Conservation (phyloP, 2,113 vertebrate species). For the Callorhinus ursinus region DNA sequence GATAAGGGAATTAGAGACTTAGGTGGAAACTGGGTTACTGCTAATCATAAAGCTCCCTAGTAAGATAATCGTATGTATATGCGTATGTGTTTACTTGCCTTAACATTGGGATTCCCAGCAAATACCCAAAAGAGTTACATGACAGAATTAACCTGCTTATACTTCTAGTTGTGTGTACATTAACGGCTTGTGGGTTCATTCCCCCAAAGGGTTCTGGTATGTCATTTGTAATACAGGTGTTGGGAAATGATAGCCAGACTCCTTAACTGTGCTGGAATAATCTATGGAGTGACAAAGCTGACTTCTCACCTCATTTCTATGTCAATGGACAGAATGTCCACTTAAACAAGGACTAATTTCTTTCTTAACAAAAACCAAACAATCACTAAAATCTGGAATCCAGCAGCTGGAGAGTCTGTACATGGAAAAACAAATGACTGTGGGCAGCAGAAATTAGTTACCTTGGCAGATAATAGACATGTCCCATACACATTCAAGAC, state of each 20-base stretch:
- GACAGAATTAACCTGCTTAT: not conserved
- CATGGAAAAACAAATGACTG: constrained; percentile 81
- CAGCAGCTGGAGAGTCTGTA: constrained; percentile 81
- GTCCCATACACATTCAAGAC: constrained; percentile 55
- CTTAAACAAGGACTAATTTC: constrained; percentile 57
- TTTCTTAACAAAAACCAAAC: constrained; percentile 67
- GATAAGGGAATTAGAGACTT: not conserved
- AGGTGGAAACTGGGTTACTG: not conserved
- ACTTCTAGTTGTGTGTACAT: not conserved
- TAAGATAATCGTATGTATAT: not conserved
- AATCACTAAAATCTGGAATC: constrained; percentile 69
- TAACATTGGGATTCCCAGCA: not conserved
- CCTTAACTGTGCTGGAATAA: constrained; percentile 17
- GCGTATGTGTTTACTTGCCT: not conserved
- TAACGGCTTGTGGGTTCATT: not conserved
- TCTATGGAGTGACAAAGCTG: constrained; percentile 8
- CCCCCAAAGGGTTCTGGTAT: not conserved
- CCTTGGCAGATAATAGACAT: constrained; percentile 81
- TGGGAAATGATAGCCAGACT: constrained; percentile 21
- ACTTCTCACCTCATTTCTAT: constrained; percentile 14
- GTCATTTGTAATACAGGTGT: not conserved
- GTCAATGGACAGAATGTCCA: constrained; percentile 9
- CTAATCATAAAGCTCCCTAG: not conserved
- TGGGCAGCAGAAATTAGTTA: constrained; percentile 81
- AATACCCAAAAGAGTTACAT: not conserved